A percentile compares a stretch with the other conserved stretches of the same genome.
phyloP scores from a whole-genome alignment of 1,140 invertebrate genomes.

The Panonychus citri region DNA sequence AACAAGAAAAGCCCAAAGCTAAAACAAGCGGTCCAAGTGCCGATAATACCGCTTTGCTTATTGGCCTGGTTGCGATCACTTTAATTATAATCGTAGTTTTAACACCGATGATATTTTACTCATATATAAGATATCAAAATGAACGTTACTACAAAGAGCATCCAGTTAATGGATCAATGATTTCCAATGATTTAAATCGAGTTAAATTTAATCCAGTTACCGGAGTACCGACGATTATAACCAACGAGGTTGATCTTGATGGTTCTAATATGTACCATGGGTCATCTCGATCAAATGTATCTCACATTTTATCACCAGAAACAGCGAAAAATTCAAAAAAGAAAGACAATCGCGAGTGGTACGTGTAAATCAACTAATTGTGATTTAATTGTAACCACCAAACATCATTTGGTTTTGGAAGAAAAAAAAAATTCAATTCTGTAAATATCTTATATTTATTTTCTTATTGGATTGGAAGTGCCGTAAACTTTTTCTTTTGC shows the following conservation, averaged over 20 bases:
- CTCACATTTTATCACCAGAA: neutral
- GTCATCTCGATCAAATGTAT: neutral
- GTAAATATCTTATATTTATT: too few relatives aligned
- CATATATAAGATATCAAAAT: neutral
- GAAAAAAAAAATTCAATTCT: too few relatives aligned
- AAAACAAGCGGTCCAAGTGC: neutral
- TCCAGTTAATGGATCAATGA: neutral
- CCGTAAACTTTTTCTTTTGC: too few relatives aligned
- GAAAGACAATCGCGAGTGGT: neutral
- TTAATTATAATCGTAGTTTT: slow-evolving; percentile 59
- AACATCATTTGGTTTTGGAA: too few relatives aligned
- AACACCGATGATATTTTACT: neutral
- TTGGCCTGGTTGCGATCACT: slow-evolving; percentile 67
- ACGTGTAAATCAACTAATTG: neutral
- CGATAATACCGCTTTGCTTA: slow-evolving; percentile 36
- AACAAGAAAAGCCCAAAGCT: neutral
- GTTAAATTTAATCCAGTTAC: neutral
- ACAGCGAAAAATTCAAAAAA: neutral
- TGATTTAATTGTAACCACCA: too few relatives aligned
- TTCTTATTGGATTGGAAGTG: too few relatives aligned
- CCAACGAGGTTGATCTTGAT: neutral
- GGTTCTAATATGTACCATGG: neutral
- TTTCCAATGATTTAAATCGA: neutral
- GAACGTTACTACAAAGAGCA: too few relatives aligned
- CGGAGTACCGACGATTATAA: neutral